Evolutionary conservation across 2,113 vertebrate genomes (phyloP), one percentile per base, ranked within the genome.

Genomic region (Pygoscelis antarcticus): DNA sequence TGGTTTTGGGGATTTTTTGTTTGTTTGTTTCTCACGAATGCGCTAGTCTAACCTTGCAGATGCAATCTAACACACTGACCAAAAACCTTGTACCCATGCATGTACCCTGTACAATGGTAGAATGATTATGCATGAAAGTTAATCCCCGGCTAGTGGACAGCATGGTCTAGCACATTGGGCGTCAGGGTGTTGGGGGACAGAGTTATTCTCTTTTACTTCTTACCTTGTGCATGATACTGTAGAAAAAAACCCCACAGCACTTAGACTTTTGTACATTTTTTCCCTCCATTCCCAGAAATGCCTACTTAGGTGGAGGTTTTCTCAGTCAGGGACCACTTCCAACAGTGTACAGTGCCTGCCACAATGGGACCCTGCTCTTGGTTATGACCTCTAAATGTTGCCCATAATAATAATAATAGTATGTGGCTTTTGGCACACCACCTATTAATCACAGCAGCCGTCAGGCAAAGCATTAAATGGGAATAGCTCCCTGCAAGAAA

Each of bases 401-500:
- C 97, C 97, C 55, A 61, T 89, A 82, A 97, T 95, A 96, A 96
- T 94, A 83, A 96, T 95, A 93, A 58, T 88, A 77, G 58, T 86
- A 30, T 75, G 90, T 95, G 93, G 83, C 90, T 96, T 96, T 96
- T 97, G 96, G 93, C 97, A 95, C 93, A 44, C 96, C 79, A 77
- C 80, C 97, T 74, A 83, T 94, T 97, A 94, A 96, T 96, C 93
- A 96, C 96, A 96, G 95, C 85, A 83, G 93, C 92, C 93, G 96
- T 96, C 97, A 93, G 93, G 93, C 82, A 92, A 93, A 55, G 88
- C 90, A 70, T 78, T 95, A 27, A 82, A 75, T 52, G 94, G 92
- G 90, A 97, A 92, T 10, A 93, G 42, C 95, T 96, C 96, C 88
- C 97, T 14, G 71, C 92, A 94, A 97, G 97, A 95, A 92, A 97